These are phyloP conservation scores for Rhea pennata DNA, from an alignment of 2,113 vertebrate species.

Conservation along the genomic window DNA sequence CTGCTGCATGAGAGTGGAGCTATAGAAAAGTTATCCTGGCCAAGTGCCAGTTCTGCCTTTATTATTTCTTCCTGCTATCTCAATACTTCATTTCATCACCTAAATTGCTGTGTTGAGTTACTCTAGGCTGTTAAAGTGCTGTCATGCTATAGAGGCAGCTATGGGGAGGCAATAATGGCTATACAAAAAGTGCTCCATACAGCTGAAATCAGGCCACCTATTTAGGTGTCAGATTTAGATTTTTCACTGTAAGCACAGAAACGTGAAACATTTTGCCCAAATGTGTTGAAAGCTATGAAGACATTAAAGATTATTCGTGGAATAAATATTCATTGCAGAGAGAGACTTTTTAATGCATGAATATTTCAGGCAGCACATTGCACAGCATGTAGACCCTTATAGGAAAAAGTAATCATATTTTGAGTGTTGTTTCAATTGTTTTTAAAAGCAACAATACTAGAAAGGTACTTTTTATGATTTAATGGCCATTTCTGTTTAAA, in stretches of 20 bases:
- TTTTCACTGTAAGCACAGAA: not conserved
- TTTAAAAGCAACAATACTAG: not conserved
- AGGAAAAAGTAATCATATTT: not conserved
- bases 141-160: not conserved
- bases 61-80: slow-evolving; percentile 30
- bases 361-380: not conserved
- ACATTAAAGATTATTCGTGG: slow-evolving; percentile 39
- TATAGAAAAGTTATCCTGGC: not conserved
- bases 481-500: not conserved
- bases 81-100: slow-evolving; percentile 6
- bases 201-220: not conserved
- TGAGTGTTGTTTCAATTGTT: not conserved
- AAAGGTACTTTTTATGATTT: not conserved
- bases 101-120: not conserved
- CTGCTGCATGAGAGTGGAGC: not conserved
- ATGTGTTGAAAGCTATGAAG: not conserved
- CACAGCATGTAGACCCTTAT: not conserved
- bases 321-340: slow-evolving; percentile 31
- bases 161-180: not conserved
- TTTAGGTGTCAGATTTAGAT: not conserved
- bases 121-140: not conserved
- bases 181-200: not conserved
- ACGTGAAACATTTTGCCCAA: not conserved
- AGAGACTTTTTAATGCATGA: not conserved
- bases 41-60: not conserved